Percentiles rank a stretch among this genome's conserved stretches.
Evolutionary conservation across 2,113 vertebrate species (phyloP).

Genomic region (Tyto alba): DNA sequence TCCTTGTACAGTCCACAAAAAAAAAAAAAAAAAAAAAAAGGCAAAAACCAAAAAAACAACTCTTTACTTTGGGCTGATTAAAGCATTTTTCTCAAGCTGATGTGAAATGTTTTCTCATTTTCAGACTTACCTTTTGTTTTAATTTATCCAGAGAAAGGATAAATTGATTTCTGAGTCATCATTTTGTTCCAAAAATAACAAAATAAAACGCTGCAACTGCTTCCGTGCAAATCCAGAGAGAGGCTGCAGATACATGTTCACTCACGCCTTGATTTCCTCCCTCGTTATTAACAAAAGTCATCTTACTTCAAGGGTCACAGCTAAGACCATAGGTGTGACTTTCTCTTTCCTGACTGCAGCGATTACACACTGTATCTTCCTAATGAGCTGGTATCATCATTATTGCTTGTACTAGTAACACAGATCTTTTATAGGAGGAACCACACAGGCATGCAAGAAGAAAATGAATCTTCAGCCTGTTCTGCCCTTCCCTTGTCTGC

Average conservation of each 20-base stretch:
- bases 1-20: not conserved
- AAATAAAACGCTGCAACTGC: not conserved
- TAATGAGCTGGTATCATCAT: not conserved
- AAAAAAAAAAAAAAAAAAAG: too few species aligned
- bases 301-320: not conserved
- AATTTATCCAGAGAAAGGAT: not conserved
- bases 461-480: not conserved
- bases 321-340: rapidly evolving
- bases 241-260: not conserved
- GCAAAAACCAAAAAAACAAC: not conserved
- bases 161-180: not conserved
- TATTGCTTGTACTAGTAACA: not conserved
- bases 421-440: not conserved
- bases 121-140: not conserved
- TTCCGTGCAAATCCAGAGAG: not conserved
- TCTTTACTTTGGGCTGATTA: not conserved
- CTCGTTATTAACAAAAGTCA: not conserved
- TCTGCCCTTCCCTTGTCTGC: not conserved
- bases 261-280: not conserved
- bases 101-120: not conserved
- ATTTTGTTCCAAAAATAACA: not conserved
- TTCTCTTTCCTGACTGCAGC: not conserved
- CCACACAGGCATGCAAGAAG: rapidly evolving
- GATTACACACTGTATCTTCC: not conserved
- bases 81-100: not conserved